Evolutionary conservation across 2,113 vertebrate species (phyloP).

Genomic region (Oenanthe melanoleuca): DNA sequence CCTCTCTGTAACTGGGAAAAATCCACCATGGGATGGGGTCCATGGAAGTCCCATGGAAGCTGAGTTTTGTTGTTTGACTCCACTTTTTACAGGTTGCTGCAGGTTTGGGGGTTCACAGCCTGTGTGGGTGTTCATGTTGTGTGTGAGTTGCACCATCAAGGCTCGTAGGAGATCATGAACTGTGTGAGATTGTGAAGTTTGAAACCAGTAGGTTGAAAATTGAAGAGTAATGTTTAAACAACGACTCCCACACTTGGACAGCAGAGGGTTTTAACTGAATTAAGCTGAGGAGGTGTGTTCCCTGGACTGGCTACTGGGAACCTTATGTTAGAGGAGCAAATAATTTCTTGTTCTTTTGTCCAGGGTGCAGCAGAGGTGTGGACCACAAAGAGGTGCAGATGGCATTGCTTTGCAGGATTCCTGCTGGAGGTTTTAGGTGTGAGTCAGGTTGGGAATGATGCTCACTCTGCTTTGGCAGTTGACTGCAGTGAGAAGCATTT

Average conservation of each 20-base stretch:
- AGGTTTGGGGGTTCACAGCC: not conserved
- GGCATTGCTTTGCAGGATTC: not conserved
- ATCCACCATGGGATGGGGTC: accelerated
- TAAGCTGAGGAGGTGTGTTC: not conserved
- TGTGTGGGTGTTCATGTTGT: accelerated
- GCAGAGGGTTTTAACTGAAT: not conserved
- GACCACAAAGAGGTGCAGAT: not conserved
- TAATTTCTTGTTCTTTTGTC: not conserved
- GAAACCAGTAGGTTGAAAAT: not conserved
- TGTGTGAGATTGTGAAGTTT: not conserved
- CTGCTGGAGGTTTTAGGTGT: not conserved
- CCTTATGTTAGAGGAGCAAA: not conserved
- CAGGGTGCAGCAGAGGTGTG: not conserved
- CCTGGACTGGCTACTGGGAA: not conserved
- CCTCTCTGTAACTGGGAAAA: not conserved
- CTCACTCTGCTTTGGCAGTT: not conserved
- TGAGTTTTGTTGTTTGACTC: not conserved
- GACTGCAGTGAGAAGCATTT: not conserved
- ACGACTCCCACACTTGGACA: accelerated
- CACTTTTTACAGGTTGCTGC: not conserved
- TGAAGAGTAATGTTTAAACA: not conserved
- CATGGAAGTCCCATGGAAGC: not conserved
- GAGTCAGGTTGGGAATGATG: not conserved
- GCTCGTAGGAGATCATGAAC: accelerated
- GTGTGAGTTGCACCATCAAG: not conserved